Evolutionary conservation across 2,888 invertebrate genomes (phyloP).

Genomic region (Tuta absoluta): DNA sequence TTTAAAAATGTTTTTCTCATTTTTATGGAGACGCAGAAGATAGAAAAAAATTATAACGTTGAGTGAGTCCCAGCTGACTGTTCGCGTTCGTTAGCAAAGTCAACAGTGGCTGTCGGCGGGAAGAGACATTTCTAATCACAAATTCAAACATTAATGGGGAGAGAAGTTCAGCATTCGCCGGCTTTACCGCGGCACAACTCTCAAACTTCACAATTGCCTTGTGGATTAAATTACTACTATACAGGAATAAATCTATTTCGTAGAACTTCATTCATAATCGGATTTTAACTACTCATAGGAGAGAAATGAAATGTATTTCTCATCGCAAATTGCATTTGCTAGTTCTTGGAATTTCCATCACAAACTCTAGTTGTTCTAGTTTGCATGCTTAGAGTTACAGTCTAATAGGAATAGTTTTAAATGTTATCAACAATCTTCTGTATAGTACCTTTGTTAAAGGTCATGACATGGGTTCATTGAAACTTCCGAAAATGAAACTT

Average conservation of each 20-base stretch:
- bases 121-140: conserved; percentile 18
- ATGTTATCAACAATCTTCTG: background rate
- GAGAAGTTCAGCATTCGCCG: conserved; percentile 9
- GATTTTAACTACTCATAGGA: background rate
- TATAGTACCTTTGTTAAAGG: background rate
- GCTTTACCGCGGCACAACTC: background rate
- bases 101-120: conserved; percentile 16
- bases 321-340: no score
- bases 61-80: background rate
- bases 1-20: background rate
- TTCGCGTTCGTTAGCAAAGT: conserved; percentile 24
- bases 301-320: background rate
- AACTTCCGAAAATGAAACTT: no score
- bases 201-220: background rate
- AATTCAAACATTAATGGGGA: conserved; percentile 14
- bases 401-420: no score
- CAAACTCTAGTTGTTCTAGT: no score
- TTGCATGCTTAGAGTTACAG: no score
- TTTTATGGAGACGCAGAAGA: background rate
- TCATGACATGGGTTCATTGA: no score
- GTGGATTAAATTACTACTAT: background rate
- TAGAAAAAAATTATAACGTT: conserved; percentile 12
- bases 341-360: no score
- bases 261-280: background rate
- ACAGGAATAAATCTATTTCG: background rate